These are phyloP conservation scores for Anisognathus igniventris DNA, from an alignment of 2,797 vertebrate genomes.

Conservation along the genomic window DNA sequence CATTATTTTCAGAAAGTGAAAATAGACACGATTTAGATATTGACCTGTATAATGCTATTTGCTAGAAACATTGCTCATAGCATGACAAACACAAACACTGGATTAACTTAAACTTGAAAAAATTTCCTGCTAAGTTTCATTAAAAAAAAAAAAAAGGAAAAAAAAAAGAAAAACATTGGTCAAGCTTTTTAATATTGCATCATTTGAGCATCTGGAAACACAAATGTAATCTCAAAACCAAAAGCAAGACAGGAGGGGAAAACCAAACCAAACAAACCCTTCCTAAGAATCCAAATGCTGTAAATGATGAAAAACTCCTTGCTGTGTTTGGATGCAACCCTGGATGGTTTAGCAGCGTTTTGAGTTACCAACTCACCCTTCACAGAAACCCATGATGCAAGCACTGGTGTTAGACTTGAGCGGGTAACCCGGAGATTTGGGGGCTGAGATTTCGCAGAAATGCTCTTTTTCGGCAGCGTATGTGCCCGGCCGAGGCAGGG, in stretches of 20 bases:
- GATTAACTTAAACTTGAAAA: neutral
- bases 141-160: neutral
- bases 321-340: neutral
- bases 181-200: neutral
- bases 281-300: neutral
- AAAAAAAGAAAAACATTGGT: accelerated
- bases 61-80: neutral
- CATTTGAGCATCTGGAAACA: neutral
- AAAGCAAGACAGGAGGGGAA: neutral
- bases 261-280: neutral
- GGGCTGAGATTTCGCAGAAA: neutral
- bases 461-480: accelerated
- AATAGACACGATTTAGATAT: neutral
- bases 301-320: neutral
- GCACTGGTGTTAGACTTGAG: accelerated
- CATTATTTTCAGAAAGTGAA: neutral
- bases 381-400: neutral
- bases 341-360: accelerated
- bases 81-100: neutral
- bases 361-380: neutral
- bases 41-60: accelerated
- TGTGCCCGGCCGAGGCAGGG: accelerated
- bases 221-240: neutral
- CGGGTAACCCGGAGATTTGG: neutral
- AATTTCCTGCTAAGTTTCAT: neutral